phyloP scores from a whole-genome alignment of 2,797 vertebrate species.

The Sebastolobus altivelis region DNA sequence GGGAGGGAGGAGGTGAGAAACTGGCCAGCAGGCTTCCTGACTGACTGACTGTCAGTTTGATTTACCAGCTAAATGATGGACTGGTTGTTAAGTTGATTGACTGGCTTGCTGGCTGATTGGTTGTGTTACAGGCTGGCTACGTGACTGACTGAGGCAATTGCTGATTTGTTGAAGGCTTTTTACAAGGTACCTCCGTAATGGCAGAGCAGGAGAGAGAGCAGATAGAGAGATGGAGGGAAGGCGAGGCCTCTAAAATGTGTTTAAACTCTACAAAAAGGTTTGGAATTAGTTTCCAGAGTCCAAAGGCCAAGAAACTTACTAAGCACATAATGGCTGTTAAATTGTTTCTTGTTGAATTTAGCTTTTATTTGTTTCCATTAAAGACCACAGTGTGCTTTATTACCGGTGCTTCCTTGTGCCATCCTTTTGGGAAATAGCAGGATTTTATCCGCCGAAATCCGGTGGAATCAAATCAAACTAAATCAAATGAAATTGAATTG shows the following conservation, averaged over 20 bases:
- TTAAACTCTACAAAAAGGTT: constrained; percentile 49
- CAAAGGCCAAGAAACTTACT: constrained; percentile 56
- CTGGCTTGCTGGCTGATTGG: constrained; percentile 70
- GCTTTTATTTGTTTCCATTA: constrained; percentile 74
- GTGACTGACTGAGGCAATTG: constrained; percentile 50
- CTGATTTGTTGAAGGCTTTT: constrained; percentile 66
- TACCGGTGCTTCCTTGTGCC: constrained; percentile 45
- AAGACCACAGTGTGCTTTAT: constrained; percentile 64
- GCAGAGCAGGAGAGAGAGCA: constrained; percentile 14
- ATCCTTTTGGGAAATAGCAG: constrained; percentile 39
- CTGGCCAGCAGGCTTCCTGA: constrained; percentile 39
- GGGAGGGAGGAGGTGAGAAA: constrained; percentile 54
- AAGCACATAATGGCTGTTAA: constrained; percentile 65
- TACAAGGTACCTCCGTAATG: constrained; percentile 46
- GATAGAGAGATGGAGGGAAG: constrained; percentile 14
- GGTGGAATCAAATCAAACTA: constrained; percentile 46
- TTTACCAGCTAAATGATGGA: constrained; percentile 70
- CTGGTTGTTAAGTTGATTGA: constrained; percentile 73
- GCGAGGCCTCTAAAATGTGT: constrained; percentile 45
- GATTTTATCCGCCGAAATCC: constrained; percentile 50
- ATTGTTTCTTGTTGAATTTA: constrained; percentile 69
- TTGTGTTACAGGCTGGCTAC: constrained; percentile 68
- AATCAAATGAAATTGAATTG: constrained; percentile 54
- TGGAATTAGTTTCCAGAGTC: constrained; percentile 56
- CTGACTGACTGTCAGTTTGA: constrained; percentile 56